Conservation (phyloP, 2,113 vertebrate genomes). For the Myrmecobius fasciatus region DNA sequence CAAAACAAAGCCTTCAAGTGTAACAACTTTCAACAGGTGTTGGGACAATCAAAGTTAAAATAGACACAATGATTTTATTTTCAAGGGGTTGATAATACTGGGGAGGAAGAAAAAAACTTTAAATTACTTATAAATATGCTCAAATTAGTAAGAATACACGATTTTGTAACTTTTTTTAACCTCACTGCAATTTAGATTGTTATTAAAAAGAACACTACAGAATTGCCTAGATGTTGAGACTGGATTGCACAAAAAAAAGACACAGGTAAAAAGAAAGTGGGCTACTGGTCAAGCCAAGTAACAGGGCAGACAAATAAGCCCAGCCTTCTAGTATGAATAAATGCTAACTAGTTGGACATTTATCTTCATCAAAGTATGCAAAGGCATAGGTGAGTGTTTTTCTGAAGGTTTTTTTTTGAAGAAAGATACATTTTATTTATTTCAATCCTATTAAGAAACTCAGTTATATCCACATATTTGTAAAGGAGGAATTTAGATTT, state of each 20-base stretch:
- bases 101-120: neutral
- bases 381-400: neutral
- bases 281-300: neutral
- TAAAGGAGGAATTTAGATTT: neutral
- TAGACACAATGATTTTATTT: neutral
- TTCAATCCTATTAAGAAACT: neutral
- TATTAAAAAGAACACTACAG: neutral
- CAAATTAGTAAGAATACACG: neutral
- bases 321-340: neutral
- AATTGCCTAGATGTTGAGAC: neutral
- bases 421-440: neutral
- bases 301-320: neutral
- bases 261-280: neutral
- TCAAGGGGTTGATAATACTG: neutral
- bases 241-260: neutral
- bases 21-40: neutral
- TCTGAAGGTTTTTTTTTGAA: neutral
- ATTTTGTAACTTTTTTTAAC: neutral
- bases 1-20: neutral
- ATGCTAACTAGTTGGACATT: neutral
- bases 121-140: neutral
- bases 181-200: neutral
- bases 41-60: neutral
- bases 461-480: neutral
- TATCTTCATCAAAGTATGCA: neutral